Evolutionary conservation across 2,888 invertebrate species (phyloP).

Genomic region (Erebia palarica): DNA sequence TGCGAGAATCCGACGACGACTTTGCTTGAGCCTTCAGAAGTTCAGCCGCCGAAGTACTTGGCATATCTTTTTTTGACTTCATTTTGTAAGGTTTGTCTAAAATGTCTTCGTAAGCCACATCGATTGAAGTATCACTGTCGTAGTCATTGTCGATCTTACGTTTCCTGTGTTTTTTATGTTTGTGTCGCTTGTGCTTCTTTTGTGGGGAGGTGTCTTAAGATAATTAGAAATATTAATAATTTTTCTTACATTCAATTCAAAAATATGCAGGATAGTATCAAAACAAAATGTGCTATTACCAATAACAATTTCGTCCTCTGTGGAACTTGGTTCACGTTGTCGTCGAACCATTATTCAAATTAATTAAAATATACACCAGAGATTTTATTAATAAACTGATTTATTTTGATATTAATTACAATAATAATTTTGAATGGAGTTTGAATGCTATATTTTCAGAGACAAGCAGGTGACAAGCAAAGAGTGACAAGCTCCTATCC

Average conservation of each 20-base stretch:
- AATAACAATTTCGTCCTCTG: slow-evolving; percentile 76
- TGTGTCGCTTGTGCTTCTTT: slow-evolving; percentile 85
- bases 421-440: no score
- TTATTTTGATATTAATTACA: no score
- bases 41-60: slow-evolving; percentile 75
- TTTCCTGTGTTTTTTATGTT: slow-evolving; percentile 83
- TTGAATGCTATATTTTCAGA: no score
- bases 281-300: slow-evolving; percentile 52
- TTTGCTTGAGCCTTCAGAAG: slow-evolving; percentile 77
- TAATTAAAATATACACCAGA: not conserved
- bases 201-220: slow-evolving; percentile 73
- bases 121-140: slow-evolving; percentile 79
- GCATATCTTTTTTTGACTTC: slow-evolving; percentile 74
- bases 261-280: not conserved
- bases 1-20: slow-evolving; percentile 68
- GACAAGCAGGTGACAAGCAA: no score
- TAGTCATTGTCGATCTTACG: slow-evolving; percentile 80
- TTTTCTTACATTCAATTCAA: slow-evolving; percentile 2
- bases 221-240: slow-evolving; percentile 16
- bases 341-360: slow-evolving; percentile 65
- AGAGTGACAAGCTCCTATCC: no score
- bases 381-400: no score
- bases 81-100: slow-evolving; percentile 78
- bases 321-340: slow-evolving; percentile 72
- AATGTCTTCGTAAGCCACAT: slow-evolving; percentile 74